Percentiles rank a stretch among this genome's conserved stretches.
phyloP scores from a whole-genome alignment of 2,113 vertebrate species.

The Thermophis baileyi region DNA sequence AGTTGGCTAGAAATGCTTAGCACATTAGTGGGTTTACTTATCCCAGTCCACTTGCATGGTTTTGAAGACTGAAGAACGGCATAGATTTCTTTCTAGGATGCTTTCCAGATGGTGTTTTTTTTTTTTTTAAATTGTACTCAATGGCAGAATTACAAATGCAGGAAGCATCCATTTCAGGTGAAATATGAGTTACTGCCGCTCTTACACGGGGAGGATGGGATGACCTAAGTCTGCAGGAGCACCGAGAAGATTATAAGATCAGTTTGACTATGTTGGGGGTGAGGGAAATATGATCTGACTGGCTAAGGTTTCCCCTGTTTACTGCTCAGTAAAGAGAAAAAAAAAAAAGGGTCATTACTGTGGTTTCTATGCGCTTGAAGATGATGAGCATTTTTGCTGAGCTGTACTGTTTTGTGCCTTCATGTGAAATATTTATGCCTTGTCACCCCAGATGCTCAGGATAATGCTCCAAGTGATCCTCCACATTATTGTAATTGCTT shows the following conservation, averaged over 20 bases:
- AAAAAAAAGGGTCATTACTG: conserved; percentile 29
- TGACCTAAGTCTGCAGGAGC: conserved; percentile 24
- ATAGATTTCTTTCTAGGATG: conserved; percentile 63
- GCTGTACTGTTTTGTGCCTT: neutral
- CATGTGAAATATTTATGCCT: conserved; percentile 25
- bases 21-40: conserved; percentile 69
- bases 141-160: conserved; percentile 55
- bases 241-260: conserved; percentile 37
- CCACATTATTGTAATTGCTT: neutral
- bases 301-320: conserved; percentile 37
- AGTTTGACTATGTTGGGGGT: conserved; percentile 36
- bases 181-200: conserved; percentile 37
- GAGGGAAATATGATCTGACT: conserved; percentile 42
- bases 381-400: neutral
- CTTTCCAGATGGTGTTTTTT: conserved; percentile 59
- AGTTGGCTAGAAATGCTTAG: conserved; percentile 69
- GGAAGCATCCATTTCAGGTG: conserved; percentile 40
- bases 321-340: conserved; percentile 16
- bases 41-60: conserved; percentile 38
- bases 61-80: conserved; percentile 59
- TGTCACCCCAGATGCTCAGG: conserved; percentile 35
- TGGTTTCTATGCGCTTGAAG: conserved; percentile 28
- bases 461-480: conserved; percentile 30
- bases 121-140: conserved; percentile 54
- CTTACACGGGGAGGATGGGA: conserved; percentile 8